Base-by-base conservation (phyloP, 2,797 vertebrate genomes). In the Spinibarbus caldwelli region DNA sequence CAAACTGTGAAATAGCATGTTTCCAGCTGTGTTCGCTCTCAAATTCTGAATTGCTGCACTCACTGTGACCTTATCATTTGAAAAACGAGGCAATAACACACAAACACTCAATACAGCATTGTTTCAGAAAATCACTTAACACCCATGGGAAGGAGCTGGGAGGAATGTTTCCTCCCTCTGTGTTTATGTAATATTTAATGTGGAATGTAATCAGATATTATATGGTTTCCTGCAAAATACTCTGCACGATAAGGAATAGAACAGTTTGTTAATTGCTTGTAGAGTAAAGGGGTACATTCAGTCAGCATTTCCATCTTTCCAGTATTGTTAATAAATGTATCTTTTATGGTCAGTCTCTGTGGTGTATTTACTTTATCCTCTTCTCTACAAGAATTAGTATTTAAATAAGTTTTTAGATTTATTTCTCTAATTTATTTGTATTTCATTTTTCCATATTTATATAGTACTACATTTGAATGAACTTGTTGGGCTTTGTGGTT, bases 121-220 rank as follows among this genome's bases (percentile, higher is more conserved):
- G 67, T 57, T 84, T 43, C 67, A 79, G 41, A 78, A 78, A 31
- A 78, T 82, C 19, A 26, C n/a, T 68, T 17, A 31, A 52, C 76
- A 70, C 67, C 10, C 57, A 21, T 14, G n/a, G 85, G 59, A 87
- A 81, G 43, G 41, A 62, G 77, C 34, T 64, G 26, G 78, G 54
- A 36, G 57, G 75, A 67, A 70, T 54, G 49, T 67, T 72, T 78
- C 80, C 76, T 79, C 26, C 68, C 26, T 29, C 49, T 43, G 54
- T 62, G n/a, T 64, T 29, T 14, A 38, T 75, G n/a, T n/a, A n/a
- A n/a, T n/a, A n/a, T n/a, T n/a, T n/a, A n/a, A n/a, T n/a, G n/a
- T n/a, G 81, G 34, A 82, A 81, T 87, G 80, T 70, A 9, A 84
- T 68, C 29, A 34, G 57, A 81, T 78, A 85, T 81, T 17, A 31